Conservation (phyloP, 2,113 vertebrate genomes). For the Perognathus longimembris region DNA sequence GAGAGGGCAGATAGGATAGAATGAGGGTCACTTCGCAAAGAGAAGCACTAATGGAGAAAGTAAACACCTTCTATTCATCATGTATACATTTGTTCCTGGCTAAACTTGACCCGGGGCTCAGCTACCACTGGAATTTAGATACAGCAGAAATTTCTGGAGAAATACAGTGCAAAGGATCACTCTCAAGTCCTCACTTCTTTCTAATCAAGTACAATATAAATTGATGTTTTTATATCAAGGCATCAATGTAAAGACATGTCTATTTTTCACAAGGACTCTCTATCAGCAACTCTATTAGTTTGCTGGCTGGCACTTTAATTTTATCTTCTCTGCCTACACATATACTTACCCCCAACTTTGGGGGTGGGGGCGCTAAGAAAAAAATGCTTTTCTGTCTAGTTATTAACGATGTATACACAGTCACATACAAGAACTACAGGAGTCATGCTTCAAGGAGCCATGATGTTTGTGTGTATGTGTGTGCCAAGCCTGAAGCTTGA, state of each 20-base stretch:
- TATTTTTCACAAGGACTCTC: slow-evolving; percentile 40
- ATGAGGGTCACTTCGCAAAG: not conserved
- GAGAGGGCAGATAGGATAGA: not conserved
- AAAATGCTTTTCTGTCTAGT: slow-evolving; percentile 52
- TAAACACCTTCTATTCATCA: not conserved
- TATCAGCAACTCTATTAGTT: slow-evolving; percentile 60
- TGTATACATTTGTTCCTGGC: not conserved
- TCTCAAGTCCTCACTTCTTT: slow-evolving; percentile 20
- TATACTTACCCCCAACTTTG: not conserved
- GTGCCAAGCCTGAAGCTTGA: too few species aligned
- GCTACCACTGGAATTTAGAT: not conserved
- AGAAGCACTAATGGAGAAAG: not conserved
- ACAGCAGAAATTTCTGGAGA: slow-evolving; percentile 27
- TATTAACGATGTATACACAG: slow-evolving; percentile 74
- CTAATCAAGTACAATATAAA: slow-evolving; percentile 6
- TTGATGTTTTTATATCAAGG: slow-evolving; percentile 44
- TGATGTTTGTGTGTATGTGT: not conserved
- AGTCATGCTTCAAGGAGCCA: slow-evolving; percentile 55
- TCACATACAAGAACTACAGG: slow-evolving; percentile 57
- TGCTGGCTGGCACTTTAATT: slow-evolving; percentile 66
- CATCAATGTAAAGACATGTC: slow-evolving; percentile 38
- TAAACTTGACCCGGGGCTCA: not conserved
- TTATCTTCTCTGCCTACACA: slow-evolving; percentile 58
- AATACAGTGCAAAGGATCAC: not conserved
- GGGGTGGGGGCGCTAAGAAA: not conserved